phyloP scores from a whole-genome alignment of 2,113 vertebrate species.

The Sula dactylatra region DNA sequence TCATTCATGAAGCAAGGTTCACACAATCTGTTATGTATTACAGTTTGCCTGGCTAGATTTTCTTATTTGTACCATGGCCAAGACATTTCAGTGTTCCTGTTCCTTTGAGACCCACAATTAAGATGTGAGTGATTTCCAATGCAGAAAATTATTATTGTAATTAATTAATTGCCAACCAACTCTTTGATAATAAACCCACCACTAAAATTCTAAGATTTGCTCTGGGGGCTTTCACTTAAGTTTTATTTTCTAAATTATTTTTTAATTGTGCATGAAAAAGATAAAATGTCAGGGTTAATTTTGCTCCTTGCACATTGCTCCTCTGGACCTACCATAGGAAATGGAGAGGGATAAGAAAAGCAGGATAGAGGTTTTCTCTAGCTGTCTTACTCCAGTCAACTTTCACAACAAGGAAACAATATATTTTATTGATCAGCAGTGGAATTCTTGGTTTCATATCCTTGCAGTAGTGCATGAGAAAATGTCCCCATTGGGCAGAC shows the following conservation, averaged over 20 bases:
- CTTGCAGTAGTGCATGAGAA: not conserved
- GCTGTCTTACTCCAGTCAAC: not conserved
- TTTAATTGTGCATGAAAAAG: not conserved
- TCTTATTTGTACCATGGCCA: conserved; percentile 34
- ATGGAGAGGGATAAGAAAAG: not conserved
- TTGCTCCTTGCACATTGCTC: not conserved
- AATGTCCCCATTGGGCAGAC: not conserved
- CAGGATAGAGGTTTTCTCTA: not conserved
- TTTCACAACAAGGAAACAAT: not conserved
- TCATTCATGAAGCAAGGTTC: conserved; percentile 33
- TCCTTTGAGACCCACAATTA: conserved; percentile 9
- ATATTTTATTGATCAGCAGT: not conserved
- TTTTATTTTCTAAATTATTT: not conserved
- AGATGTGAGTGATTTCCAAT: conserved; percentile 5
- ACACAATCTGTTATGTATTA: conserved; percentile 45
- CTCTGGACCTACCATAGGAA: not conserved
- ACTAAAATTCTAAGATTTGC: not conserved
- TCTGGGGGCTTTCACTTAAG: not conserved
- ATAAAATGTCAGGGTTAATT: not conserved
- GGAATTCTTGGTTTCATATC: not conserved
- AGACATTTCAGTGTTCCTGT: conserved; percentile 4
- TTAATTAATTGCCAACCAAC: conserved; percentile 31
- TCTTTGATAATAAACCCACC: not conserved
- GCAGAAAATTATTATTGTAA: conserved; percentile 2
- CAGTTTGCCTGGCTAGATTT: conserved; percentile 7